Base-by-base conservation (phyloP, 1,140 invertebrate genomes). In the Bathynomus jamesi region DNA sequence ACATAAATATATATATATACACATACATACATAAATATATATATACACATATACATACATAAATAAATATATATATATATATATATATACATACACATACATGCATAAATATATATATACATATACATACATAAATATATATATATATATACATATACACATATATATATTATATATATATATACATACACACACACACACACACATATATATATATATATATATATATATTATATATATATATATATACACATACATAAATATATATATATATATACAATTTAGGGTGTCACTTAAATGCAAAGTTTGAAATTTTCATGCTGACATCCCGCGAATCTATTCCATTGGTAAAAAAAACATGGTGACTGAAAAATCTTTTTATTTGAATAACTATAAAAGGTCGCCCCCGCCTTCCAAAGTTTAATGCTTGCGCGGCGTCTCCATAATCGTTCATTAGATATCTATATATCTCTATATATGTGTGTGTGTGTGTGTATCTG, bases 81-180 rank as follows among this genome's bases (percentile, higher is more conserved):
- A 3, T 53, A 53, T 53, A 53, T 53, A 53, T 53, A 53, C 21
- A 53, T 53, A 53, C 21, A 53, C 21, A 53, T 53, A 53, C 21
- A 53, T 53, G 21, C 21, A 53, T 53, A 53, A 17, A 53, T 53
- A 53, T 53, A 53, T 1, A 53, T 53, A 53, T 53, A 53, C 21
- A 53, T 53, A 53, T 53, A 53, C 21, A 53, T 53, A 53, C 21
- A 40, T 53, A 53, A 17, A 53, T 53, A 53, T 53, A 53, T 53
- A 53, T 53, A 53, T 53, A 3, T 53, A 53, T 53, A 53, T 53
- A 53, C 21, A 53, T 53, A 53, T 53, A 53, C 21, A 53, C 21
- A 53, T 53, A 53, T 53, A 53, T 53, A 53, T 53, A 53, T 53
- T n/a, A n/a, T n/a, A n/a, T n/a, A n/a, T n/a, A n/a, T n/a, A n/a